Evolutionary conservation across 2,888 invertebrate species (phyloP), one percentile per base, ranked within the genome.

Genomic region (Lissocephala sabroskyi): DNA sequence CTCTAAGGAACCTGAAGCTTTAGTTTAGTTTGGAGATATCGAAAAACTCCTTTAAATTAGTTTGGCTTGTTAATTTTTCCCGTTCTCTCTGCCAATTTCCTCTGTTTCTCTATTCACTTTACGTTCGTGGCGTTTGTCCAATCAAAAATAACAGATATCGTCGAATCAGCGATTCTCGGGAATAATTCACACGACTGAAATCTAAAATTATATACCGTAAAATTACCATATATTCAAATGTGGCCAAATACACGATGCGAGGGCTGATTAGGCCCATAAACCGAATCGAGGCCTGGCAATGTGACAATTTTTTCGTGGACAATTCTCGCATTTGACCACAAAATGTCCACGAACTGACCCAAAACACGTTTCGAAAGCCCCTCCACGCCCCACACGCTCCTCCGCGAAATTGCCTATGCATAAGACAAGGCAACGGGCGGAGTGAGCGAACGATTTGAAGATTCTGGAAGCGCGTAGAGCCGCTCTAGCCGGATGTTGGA

Each of bases 351-450:
- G 10, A 37, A 37, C 18, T n/a, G 37, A 35, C 51, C 61, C 50
- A 47, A 59, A 68, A 73, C 70, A 61, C 66, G 74, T 68, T 73
- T 64, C 33, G 52, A 40, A 62, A n/a, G n/a, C n/a, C n/a, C n/a
- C n/a, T n/a, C n/a, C n/a, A n/a, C n/a, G n/a, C n/a, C n/a, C n/a
- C n/a, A n/a, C n/a, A n/a, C n/a, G n/a, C n/a, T n/a, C n/a, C n/a
- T n/a, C n/a, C n/a, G n/a, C n/a, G n/a, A n/a, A 59, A 59, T 56
- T 63, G 56, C 52, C 63, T 59, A 56, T 68, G 70, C 57, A 68
- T 74, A 57, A 51, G 36, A 49, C 64, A 46, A 64, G 49, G 46
- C 48, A 35, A 16, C 16, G 13, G 10, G 14, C 16, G 59, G 46
- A 49, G 41, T 18, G 35, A 17, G 17, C 19, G 14, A 16, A 16